Evolutionary conservation across 2,113 vertebrate genomes (phyloP).

Genomic region (Plotosus lineatus): DNA sequence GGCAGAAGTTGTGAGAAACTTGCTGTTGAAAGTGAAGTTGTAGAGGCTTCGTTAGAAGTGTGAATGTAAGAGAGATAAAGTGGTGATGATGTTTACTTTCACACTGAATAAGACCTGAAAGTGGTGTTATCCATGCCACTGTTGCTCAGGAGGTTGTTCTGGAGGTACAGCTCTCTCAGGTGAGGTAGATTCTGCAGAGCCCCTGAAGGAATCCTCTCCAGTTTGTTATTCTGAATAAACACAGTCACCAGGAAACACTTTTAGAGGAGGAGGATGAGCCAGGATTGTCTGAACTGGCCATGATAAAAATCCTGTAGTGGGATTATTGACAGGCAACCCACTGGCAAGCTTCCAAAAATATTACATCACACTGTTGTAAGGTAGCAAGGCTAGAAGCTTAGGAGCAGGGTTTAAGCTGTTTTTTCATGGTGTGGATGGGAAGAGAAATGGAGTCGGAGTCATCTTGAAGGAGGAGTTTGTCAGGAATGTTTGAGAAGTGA

Average conservation of each 20-base stretch:
- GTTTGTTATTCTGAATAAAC: constrained; percentile 83
- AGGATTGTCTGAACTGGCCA: not conserved
- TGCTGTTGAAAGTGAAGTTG: too few species aligned
- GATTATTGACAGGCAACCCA: not conserved
- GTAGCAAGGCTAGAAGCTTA: too few species aligned
- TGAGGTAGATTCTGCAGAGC: constrained; percentile 83
- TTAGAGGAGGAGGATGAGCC: not conserved
- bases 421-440: too few species aligned
- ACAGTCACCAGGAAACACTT: constrained; percentile 13
- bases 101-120: constrained; percentile 78
- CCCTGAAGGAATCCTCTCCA: constrained; percentile 90
- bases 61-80: not conserved
- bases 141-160: constrained; percentile 91
- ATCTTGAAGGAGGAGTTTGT: too few species aligned
- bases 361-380: not conserved
- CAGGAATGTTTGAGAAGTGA: too few species aligned
- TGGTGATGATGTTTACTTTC: too few species aligned
- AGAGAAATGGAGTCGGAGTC: too few species aligned
- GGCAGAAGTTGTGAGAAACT: not conserved
- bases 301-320: not conserved
- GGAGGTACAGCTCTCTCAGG: constrained; percentile 90
- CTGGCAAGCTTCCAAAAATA: not conserved
- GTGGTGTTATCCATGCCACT: constrained; percentile 92
- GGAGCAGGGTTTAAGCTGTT: too few species aligned
- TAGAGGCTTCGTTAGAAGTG: not conserved